Conservation (phyloP, 2,113 vertebrate species). For the Hystrix cristata region DNA sequence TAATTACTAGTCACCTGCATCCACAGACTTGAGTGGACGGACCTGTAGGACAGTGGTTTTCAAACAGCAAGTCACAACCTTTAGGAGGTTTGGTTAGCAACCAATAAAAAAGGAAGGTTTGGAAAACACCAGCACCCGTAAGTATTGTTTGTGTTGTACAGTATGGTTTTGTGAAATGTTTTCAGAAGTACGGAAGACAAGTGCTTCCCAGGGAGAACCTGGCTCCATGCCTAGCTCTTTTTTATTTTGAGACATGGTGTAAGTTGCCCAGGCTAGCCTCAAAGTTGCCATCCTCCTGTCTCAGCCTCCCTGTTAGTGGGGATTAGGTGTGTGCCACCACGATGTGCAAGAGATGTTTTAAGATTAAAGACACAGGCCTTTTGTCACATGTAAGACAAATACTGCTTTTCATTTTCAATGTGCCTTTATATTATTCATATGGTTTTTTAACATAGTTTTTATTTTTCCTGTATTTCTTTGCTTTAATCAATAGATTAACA, state of each 20-base stretch:
- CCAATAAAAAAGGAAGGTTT: not conserved
- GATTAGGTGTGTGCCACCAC: not conserved
- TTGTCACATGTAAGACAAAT: not conserved
- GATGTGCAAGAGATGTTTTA: not conserved
- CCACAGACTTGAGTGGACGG: not conserved
- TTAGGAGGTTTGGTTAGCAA: conserved; percentile 37
- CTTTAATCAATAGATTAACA: conserved; percentile 7
- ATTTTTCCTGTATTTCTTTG: not conserved
- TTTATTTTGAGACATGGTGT: not conserved
- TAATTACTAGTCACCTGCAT: not conserved
- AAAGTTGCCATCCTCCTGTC: not conserved
- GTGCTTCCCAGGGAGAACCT: not conserved
- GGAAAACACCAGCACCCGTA: not conserved
- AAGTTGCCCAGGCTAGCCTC: not conserved
- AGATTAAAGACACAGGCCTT: not conserved
- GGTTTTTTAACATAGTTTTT: not conserved
- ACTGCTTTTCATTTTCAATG: conserved; percentile 23
- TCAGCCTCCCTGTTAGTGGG: not conserved
- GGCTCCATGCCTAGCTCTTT: not conserved
- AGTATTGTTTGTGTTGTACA: not conserved
- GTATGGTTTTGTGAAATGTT: not conserved
- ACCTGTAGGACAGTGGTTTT: not conserved
- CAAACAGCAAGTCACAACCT: not conserved
- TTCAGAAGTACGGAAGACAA: not conserved
- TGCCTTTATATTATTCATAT: not conserved